Evolutionary conservation across 2,888 invertebrate species (phyloP).

Genomic region (Drosophila kokeensis): DNA sequence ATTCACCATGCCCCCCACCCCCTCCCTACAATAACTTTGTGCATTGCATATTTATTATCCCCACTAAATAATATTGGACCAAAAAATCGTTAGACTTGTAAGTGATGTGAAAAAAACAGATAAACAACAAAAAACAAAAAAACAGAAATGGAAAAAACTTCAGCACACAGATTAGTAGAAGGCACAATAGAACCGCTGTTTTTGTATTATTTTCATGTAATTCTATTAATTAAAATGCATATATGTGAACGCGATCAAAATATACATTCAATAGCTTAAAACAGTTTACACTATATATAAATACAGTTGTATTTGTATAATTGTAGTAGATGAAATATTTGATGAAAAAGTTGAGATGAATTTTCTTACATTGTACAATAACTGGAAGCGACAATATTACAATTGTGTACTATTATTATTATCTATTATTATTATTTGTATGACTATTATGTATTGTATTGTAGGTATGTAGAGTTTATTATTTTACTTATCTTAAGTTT

Average conservation of each 20-base stretch:
- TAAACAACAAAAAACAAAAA: conserved; percentile 21
- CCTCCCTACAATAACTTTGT: conserved; percentile 28
- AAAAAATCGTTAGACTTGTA: conserved; percentile 86
- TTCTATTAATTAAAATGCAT: conserved; percentile 68
- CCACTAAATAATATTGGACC: conserved; percentile 84
- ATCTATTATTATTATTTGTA: conserved; percentile 79
- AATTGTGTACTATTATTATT: conserved; percentile 81
- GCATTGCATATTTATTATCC: conserved; percentile 69
- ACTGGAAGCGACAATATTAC: conserved; percentile 77
- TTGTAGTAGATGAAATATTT: conserved; percentile 22
- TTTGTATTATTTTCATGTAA: conserved; percentile 71
- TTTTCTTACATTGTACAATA: conserved; percentile 79
- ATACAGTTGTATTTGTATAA: conserved; percentile 36
- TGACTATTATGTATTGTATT: conserved; percentile 82
- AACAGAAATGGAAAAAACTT: conserved; percentile 26
- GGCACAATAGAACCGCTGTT: conserved; percentile 53
- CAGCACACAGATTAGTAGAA: conserved; percentile 20
- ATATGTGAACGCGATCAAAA: conserved; percentile 68
- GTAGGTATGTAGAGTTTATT: conserved; percentile 85
- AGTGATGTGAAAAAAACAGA: conserved; percentile 73
- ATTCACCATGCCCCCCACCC: conserved; percentile 2
- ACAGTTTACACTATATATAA: conserved; percentile 41
- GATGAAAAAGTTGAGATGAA: conserved; percentile 39
- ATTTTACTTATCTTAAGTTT: conserved; percentile 80
- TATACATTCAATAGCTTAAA: conserved; percentile 53